Percentiles rank a stretch among this genome's conserved stretches.
phyloP scores from a whole-genome alignment of 2,113 vertebrate species.

The Prinia subflava region DNA sequence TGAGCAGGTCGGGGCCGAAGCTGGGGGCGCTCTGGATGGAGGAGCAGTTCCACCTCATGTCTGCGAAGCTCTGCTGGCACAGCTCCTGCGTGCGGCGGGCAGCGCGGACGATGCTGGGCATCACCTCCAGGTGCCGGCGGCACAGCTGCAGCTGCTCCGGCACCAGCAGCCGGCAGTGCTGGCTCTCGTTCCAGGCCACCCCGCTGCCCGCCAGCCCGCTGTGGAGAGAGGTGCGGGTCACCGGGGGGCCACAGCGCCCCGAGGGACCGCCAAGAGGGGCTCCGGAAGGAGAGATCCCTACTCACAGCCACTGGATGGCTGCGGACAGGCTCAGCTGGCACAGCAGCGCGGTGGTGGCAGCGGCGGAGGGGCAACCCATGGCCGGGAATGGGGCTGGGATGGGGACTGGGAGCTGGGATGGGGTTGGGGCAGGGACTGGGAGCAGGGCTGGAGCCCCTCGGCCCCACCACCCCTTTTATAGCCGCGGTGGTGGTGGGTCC shows the following conservation, averaged over 20 bases:
- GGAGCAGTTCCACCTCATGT: constrained; percentile 81
- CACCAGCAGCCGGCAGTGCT: constrained; percentile 70
- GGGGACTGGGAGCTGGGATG: not conserved
- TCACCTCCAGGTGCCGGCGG: constrained; percentile 75
- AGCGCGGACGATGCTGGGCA: constrained; percentile 70
- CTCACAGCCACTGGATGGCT: constrained; percentile 79
- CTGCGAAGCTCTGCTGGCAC: constrained; percentile 67
- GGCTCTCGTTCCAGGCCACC: constrained; percentile 73
- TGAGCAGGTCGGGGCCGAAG: constrained; percentile 72
- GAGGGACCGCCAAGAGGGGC: not conserved
- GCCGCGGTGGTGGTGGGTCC: not conserved
- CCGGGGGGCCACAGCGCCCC: rapidly evolving
- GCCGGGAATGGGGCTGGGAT: not conserved
- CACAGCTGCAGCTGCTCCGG: constrained; percentile 74
- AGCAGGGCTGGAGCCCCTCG: not conserved
- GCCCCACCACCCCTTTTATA: not conserved
- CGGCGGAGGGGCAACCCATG: not conserved
- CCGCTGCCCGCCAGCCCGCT: constrained; percentile 65
- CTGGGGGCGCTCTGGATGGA: constrained; percentile 66
- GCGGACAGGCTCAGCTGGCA: constrained; percentile 1
- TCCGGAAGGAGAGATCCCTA: not conserved
- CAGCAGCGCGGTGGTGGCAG: not conserved
- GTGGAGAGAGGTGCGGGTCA: not conserved
- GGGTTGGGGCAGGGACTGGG: no score
- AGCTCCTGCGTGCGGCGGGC: constrained; percentile 57